Percentiles rank a stretch among this genome's conserved stretches.
Evolutionary conservation across 1,140 invertebrate genomes (phyloP).

Genomic region (Cotesia vestalis): DNA sequence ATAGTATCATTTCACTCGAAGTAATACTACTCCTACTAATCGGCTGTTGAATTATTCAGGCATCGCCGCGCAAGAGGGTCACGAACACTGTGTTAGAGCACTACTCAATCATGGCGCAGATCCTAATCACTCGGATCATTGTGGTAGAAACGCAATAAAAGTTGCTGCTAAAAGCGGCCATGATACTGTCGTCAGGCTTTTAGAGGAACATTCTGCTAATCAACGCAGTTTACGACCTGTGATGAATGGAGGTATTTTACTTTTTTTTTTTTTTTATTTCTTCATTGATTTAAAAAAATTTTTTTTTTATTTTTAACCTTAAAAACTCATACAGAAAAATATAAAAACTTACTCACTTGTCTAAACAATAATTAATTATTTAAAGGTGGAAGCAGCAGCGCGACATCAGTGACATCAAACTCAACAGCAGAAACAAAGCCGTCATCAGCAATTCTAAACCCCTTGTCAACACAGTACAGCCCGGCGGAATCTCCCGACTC

Average conservation of each 20-base stretch:
- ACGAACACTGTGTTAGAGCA: constrained; percentile 88
- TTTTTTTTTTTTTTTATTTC: constrained; percentile 10
- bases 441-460: constrained; percentile 71
- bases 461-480: constrained; percentile 63
- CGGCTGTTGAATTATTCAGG: constrained; percentile 61
- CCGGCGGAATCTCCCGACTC: constrained; percentile 73
- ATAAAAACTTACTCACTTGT: background rate
- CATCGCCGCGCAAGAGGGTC: constrained; percentile 87
- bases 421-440: constrained; percentile 77
- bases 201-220: constrained; percentile 69
- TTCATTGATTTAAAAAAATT: background rate
- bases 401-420: constrained; percentile 71
- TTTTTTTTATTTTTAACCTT: background rate
- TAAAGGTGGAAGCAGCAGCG: constrained; percentile 68
- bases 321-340: too few species aligned
- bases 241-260: constrained; percentile 48
- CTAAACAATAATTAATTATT: constrained; percentile 38
- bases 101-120: constrained; percentile 89
- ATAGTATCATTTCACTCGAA: background rate
- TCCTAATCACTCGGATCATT: constrained; percentile 91
- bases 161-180: constrained; percentile 83
- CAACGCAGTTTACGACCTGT: constrained; percentile 59
- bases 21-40: constrained; percentile 19
- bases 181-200: constrained; percentile 73
- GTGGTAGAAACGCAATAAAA: constrained; percentile 81